Conservation (phyloP, 2,113 vertebrate genomes). For the Pyxicephalus adspersus region DNA sequence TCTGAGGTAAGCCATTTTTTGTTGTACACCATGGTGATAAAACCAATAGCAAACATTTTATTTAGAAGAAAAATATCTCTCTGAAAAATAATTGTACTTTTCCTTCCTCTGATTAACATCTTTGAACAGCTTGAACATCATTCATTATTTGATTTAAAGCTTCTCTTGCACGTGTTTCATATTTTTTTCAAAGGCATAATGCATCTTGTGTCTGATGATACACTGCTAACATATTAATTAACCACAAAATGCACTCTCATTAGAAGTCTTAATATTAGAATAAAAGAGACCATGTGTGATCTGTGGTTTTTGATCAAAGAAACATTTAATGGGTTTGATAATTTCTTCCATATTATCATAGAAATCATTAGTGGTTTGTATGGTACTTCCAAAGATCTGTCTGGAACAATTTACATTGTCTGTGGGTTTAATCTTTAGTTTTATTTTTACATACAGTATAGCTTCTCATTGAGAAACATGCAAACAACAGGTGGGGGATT, state of each 20-base stretch:
- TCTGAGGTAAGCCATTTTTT: neutral
- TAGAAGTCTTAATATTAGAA: slow-evolving; percentile 37
- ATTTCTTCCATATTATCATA: slow-evolving; percentile 49
- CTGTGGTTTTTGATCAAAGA: slow-evolving; percentile 44
- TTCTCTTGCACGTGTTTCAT: slow-evolving; percentile 42
- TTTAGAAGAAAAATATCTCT: neutral
- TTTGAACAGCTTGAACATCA: slow-evolving; percentile 25
- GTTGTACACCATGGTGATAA: no score
- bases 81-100: slow-evolving; percentile 3
- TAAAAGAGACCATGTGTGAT: slow-evolving; percentile 40
- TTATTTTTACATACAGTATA: slow-evolving; percentile 32
- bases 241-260: slow-evolving; percentile 45
- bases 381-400: slow-evolving; percentile 15
- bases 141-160: slow-evolving; percentile 35
- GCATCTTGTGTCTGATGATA: slow-evolving; percentile 45
- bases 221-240: slow-evolving; percentile 50
- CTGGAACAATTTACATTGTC: slow-evolving; percentile 53
- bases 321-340: slow-evolving; percentile 40
- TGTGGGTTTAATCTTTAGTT: slow-evolving; percentile 16
- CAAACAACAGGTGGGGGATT: slow-evolving; percentile 30
- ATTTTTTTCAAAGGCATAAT: slow-evolving; percentile 46
- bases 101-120: neutral
- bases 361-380: slow-evolving; percentile 48
- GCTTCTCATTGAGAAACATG: slow-evolving; percentile 26
- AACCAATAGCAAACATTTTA: neutral